phyloP scores from a whole-genome alignment of 2,888 invertebrate species.

The Drosophila mettleri region DNA sequence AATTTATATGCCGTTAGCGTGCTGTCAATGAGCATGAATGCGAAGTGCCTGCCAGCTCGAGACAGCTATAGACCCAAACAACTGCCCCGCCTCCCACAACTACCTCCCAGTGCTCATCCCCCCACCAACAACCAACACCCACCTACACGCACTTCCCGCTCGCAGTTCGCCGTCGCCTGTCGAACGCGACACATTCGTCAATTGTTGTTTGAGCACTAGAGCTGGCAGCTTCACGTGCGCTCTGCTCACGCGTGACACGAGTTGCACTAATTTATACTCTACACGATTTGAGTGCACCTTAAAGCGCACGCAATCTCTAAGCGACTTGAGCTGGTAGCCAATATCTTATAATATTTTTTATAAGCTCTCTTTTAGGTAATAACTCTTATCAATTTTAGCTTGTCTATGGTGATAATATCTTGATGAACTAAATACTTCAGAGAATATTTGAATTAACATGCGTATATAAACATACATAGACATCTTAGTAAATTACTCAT shows the following conservation, averaged over 20 bases:
- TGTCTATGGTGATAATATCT: no score
- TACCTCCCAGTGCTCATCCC: no score
- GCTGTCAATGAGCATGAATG: conserved; percentile 80
- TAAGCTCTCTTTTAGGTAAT: no score
- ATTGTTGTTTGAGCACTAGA: conserved; percentile 12
- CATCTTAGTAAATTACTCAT: no score
- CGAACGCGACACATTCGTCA: conserved; percentile 51
- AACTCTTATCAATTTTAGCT: no score
- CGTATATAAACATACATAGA: no score
- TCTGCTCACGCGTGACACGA: conserved; percentile 1
- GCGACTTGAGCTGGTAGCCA: no score
- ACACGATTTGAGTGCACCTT: neutral
- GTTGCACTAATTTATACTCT: no score
- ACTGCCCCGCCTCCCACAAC: neutral
- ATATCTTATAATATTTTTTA: no score
- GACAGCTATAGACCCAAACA: conserved; percentile 8
- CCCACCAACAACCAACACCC: neutral
- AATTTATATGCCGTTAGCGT: conserved; percentile 82
- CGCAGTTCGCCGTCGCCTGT: conserved; percentile 17
- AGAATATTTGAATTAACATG: no score
- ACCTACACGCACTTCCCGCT: neutral
- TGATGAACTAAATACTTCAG: no score
- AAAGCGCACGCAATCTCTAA: no score
- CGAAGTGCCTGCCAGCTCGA: conserved; percentile 58
- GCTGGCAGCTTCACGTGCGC: conserved; percentile 2